Evolutionary conservation across 2,888 invertebrate species (phyloP).

Genomic region (Apantesis nais): DNA sequence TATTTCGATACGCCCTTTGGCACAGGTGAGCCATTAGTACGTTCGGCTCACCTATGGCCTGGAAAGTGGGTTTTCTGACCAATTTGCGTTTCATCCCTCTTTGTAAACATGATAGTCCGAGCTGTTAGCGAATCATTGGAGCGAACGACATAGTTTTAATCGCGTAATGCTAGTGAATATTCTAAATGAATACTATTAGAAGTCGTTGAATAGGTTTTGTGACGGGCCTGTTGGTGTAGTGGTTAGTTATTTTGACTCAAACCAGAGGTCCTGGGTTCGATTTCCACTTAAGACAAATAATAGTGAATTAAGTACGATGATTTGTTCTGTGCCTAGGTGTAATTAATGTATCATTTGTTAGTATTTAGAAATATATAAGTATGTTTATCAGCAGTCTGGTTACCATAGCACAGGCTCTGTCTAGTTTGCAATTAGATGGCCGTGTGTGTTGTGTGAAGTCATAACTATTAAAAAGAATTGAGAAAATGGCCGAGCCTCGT

Average conservation of each 20-base stretch:
- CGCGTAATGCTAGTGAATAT: neutral
- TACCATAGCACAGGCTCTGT: too few species aligned
- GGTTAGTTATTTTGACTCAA: neutral
- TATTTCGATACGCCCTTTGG: conserved; percentile 5
- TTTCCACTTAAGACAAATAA: neutral
- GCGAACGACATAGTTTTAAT: conserved; percentile 15
- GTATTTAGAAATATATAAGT: too few species aligned
- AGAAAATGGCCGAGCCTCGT: too few species aligned
- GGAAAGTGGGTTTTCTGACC: conserved; percentile 58
- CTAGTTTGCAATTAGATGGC: too few species aligned
- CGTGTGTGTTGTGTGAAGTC: too few species aligned
- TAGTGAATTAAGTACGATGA: neutral
- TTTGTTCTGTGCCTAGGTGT: neutral
- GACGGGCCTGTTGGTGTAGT: too few species aligned
- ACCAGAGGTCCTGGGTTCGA: neutral
- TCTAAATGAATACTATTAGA: neutral
- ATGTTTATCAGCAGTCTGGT: too few species aligned
- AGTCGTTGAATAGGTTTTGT: neutral
- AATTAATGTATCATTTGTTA: too few species aligned
- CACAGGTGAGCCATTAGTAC: conserved; percentile 23
- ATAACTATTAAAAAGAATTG: too few species aligned
- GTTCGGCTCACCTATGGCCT: conserved; percentile 9
- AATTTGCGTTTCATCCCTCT: conserved; percentile 56
- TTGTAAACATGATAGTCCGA: neutral
- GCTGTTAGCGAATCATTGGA: conserved; percentile 31